Evolutionary conservation across 2,888 invertebrate genomes (phyloP).

Genomic region (Phortica magna): DNA sequence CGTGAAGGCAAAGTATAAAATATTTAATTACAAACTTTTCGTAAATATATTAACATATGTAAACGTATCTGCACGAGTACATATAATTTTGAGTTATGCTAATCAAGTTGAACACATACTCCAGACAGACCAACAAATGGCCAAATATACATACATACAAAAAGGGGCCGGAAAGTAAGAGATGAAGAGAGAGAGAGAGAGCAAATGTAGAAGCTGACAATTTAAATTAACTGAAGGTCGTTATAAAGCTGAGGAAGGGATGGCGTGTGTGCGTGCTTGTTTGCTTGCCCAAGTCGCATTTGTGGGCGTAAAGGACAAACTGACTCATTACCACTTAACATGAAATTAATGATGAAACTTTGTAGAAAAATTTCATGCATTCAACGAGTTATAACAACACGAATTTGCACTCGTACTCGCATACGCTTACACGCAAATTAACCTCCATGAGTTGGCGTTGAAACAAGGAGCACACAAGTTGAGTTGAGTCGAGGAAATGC

Average conservation of each 20-base stretch:
- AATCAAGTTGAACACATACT: conserved; percentile 66
- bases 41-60: background rate
- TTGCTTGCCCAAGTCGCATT: too few species aligned
- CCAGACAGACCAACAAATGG: conserved; percentile 38
- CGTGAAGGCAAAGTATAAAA: conserved; percentile 15
- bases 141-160: conserved; percentile 1
- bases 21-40: conserved; percentile 10
- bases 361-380: conserved; percentile 66
- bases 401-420: conserved; percentile 43
- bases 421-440: conserved; percentile 47
- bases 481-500: conserved; percentile 35
- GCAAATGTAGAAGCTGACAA: conserved; percentile 66
- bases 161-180: background rate
- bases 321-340: conserved; percentile 68
- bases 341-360: conserved; percentile 72
- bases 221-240: conserved; percentile 64
- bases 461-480: conserved; percentile 41
- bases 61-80: conserved; percentile 41
- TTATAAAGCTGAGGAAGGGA: background rate
- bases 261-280: background rate
- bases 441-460: conserved; percentile 42
- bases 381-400: conserved; percentile 61
- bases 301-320: conserved; percentile 32
- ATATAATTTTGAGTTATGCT: conserved; percentile 71
- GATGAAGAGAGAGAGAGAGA: background rate